Base-by-base conservation (phyloP, 2,888 invertebrate species). In the Agrypnus murinus region DNA sequence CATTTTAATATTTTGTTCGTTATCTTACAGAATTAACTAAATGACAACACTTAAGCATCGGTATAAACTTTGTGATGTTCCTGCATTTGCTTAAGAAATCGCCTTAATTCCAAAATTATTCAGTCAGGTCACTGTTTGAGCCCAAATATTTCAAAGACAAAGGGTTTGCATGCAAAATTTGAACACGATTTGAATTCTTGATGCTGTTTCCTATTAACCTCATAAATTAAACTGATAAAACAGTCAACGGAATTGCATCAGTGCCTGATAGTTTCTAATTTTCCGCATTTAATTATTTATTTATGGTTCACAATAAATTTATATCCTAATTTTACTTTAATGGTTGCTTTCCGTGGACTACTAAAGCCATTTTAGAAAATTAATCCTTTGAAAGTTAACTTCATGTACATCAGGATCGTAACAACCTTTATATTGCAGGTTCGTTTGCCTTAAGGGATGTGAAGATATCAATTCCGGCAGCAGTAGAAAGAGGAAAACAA, bases 401-500 rank as follows among this genome's bases (percentile, higher is more conserved):
- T 12, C 43, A 7, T 43, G 0, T 43, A 14, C 3, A 40, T 40
- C 9, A 1, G 19, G 17, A 48, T 10, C 17, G 48, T 8, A 48
- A 25, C 6, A 8, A 31, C 25, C 31, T 3, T 25, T 31, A 3
- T 55, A 36, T 17, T 79, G 8, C 77, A 79, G 79, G 78, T 55
- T 75, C 78, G 59, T 74, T 76, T 15, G 80, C 83, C n/a, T 85
- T 93, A 64, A 88, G 90, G 46, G 90, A 92, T 82, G 91, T 92
- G 31, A 88, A 88, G 74, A 88, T 92, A 71, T 85, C 88, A 72
- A 89, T 92, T 4, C 93, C 93, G 9, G 87, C 89, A 60, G 91
- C 92, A 0, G 91, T 90, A 17, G 87, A 89, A 72, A 87, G 90
- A 40, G 92, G 91, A 7, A 88, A 90, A 55, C 88, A 88, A 77